These are phyloP conservation scores for Gnatocerus cornutus DNA, from an alignment of 2,888 invertebrate species.

Conservation along the genomic window DNA sequence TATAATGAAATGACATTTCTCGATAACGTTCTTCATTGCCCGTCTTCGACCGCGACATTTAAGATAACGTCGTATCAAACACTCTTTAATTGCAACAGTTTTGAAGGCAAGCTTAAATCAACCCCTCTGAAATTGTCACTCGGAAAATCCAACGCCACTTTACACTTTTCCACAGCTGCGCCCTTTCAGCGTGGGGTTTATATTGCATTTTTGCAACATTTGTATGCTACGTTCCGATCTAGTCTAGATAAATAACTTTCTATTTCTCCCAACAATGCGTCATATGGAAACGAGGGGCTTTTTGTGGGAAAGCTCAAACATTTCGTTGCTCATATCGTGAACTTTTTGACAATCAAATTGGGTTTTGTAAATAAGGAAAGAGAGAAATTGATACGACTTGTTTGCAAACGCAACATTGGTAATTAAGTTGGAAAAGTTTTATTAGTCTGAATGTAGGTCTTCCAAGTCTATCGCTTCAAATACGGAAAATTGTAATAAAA, in stretches of 20 bases:
- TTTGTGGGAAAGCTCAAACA: background rate
- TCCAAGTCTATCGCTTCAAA: constrained; percentile 35
- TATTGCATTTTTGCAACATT: constrained; percentile 45
- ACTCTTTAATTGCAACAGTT: background rate
- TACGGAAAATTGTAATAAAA: constrained; percentile 39
- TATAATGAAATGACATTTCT: constrained; percentile 5
- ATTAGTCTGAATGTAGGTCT: constrained; percentile 28
- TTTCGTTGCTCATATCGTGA: background rate
- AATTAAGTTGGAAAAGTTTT: constrained; percentile 35
- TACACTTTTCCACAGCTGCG: constrained; percentile 40
- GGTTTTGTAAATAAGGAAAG: background rate
- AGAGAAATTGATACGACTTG: constrained; percentile 31
- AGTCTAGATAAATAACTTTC: constrained; percentile 41
- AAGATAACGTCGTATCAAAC: constrained; percentile 29
- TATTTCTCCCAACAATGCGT: constrained; percentile 23
- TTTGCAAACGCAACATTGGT: constrained; percentile 33
- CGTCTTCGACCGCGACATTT: constrained; percentile 19
- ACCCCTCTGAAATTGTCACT: constrained; percentile 9
- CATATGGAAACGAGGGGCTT: constrained; percentile 24
- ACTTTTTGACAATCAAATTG: constrained; percentile 11
- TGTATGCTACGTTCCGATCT: constrained; percentile 42
- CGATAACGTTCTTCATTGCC: constrained; percentile 34
- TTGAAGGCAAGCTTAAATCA: constrained; percentile 29
- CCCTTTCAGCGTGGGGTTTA: constrained; percentile 11
- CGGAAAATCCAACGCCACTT: constrained; percentile 12